Conservation (phyloP, 2,888 invertebrate species). For the Yponomeuta plumbellus region DNA sequence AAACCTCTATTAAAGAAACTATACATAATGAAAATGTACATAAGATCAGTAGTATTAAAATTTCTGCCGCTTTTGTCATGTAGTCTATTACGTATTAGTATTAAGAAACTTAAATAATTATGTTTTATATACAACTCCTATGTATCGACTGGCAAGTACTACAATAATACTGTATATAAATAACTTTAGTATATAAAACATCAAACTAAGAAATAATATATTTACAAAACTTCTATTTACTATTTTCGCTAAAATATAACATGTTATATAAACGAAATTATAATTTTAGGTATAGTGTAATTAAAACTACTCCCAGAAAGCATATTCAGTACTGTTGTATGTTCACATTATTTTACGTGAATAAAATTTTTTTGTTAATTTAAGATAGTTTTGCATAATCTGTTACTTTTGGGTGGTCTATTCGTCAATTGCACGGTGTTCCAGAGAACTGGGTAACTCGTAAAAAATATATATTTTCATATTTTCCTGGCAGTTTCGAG, state of each 20-base stretch:
- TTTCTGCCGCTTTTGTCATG: slow-evolving; percentile 20
- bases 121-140: slow-evolving; percentile 15
- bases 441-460: no score
- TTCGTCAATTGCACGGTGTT: no score
- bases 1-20: slow-evolving; percentile 11
- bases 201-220: slow-evolving; percentile 33
- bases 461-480: no score
- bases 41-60: slow-evolving; percentile 20
- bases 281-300: background rate
- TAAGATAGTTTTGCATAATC: no score
- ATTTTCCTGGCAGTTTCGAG: no score
- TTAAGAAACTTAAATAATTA: slow-evolving; percentile 17
- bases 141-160: slow-evolving; percentile 65
- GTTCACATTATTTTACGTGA: background rate
- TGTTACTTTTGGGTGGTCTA: no score
- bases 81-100: slow-evolving; percentile 20
- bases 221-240: slow-evolving; percentile 30
- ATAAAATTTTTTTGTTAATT: no score
- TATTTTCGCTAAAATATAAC: slow-evolving; percentile 4
- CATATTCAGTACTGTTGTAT: background rate
- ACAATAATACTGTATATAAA: slow-evolving; percentile 68
- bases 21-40: background rate
- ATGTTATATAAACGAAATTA: background rate
- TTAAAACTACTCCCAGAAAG: background rate
- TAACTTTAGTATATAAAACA: slow-evolving; percentile 38